Evolutionary conservation across 2,888 invertebrate genomes (phyloP).

Genomic region (Zootermopsis nevadensis): DNA sequence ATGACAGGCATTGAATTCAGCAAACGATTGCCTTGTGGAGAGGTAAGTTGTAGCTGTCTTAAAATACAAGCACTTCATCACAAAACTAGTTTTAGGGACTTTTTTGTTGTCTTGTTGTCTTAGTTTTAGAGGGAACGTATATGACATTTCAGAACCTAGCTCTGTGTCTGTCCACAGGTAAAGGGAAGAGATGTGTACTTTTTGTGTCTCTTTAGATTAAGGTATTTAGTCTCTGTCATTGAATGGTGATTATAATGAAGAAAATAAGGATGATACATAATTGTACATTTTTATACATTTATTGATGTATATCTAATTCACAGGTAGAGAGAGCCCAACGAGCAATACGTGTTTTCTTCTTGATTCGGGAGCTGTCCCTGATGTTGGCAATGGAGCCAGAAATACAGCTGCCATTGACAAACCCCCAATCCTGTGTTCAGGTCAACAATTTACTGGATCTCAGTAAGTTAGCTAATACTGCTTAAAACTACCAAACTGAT

Average conservation of each 20-base stretch:
- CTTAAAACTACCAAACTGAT: background rate
- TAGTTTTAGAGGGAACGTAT: too few relatives aligned
- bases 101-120: too few relatives aligned
- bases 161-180: too few relatives aligned
- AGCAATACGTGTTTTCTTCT: conserved; percentile 93
- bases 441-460: conserved; percentile 95
- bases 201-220: too few relatives aligned
- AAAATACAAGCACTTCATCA: too few relatives aligned
- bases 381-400: conserved; percentile 82
- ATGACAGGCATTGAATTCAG: conserved; percentile 95
- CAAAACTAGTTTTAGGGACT: too few relatives aligned
- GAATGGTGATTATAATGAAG: too few relatives aligned
- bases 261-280: too few relatives aligned
- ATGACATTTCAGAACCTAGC: too few relatives aligned
- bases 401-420: conserved; percentile 88
- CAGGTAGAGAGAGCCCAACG: conserved; percentile 87
- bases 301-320: conserved; percentile 38
- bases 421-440: conserved; percentile 88
- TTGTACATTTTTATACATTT: too few relatives aligned
- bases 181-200: too few relatives aligned
- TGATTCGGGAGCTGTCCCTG: conserved; percentile 84
- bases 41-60: conserved; percentile 71
- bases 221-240: too few relatives aligned
- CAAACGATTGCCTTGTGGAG: conserved; percentile 94
- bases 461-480: conserved; percentile 74